Evolutionary conservation across 1,140 invertebrate species (phyloP).

Genomic region (Tachypleus tridentatus): DNA sequence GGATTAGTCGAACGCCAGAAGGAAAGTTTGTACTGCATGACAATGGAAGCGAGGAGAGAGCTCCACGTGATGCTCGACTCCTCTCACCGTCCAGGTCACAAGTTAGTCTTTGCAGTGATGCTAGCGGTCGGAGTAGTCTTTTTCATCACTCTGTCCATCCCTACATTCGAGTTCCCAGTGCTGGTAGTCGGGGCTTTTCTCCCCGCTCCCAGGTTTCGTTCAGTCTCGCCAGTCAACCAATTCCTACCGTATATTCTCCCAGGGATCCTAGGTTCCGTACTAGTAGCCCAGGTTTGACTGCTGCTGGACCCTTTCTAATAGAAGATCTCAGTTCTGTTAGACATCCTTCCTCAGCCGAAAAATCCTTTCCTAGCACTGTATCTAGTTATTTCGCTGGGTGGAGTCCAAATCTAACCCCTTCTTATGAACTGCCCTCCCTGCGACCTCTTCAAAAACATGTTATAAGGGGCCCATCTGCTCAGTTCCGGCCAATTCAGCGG

Average conservation of each 20-base stretch:
- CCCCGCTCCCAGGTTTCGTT: constrained; percentile 32
- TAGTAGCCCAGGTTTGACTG: constrained; percentile 47
- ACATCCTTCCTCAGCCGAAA: constrained; percentile 60
- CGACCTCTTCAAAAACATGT: constrained; percentile 58
- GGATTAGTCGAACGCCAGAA: constrained; percentile 56
- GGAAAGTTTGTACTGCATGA: constrained; percentile 51
- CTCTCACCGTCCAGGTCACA: constrained; percentile 58
- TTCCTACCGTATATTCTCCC: constrained; percentile 32
- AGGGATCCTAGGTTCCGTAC: constrained; percentile 45
- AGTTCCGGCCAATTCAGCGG: constrained; percentile 1
- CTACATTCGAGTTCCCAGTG: constrained; percentile 33
- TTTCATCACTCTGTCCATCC: constrained; percentile 16
- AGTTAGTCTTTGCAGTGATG: constrained; percentile 57
- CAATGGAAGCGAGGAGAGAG: constrained; percentile 31
- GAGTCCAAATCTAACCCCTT: constrained; percentile 25
- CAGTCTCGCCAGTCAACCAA: constrained; percentile 16
- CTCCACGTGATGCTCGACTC: constrained; percentile 31
- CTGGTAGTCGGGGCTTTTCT: constrained; percentile 31
- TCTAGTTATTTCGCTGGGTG: constrained; percentile 37
- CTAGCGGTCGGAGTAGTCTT: constrained; percentile 45
- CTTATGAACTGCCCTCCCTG: constrained; percentile 53
- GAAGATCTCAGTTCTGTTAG: constrained; percentile 74
- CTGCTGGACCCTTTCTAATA: constrained; percentile 52
- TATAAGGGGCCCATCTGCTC: no score
- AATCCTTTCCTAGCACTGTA: constrained; percentile 49